phyloP scores from a whole-genome alignment of 2,797 vertebrate genomes.

The Crenuchus spilurus region DNA sequence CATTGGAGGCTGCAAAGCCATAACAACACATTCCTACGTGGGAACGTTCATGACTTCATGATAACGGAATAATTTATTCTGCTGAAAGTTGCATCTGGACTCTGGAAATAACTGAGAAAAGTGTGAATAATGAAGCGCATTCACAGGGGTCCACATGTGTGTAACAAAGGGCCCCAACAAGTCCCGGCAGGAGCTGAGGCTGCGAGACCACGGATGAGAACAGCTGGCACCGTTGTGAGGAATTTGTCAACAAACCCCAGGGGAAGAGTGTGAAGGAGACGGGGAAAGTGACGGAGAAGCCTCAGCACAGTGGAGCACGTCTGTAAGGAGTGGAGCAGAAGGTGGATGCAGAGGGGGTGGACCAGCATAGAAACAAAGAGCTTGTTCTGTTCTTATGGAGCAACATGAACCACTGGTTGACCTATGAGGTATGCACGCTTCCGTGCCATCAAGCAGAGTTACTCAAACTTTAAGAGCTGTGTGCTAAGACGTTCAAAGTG shows the following conservation, averaged over 20 bases:
- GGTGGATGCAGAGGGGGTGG: not conserved
- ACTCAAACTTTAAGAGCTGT: not conserved
- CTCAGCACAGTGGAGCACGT: not conserved
- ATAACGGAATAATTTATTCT: too few species aligned
- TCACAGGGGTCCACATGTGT: too few species aligned
- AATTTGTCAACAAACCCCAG: slow-evolving; percentile 69
- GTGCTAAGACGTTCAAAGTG: too few species aligned
- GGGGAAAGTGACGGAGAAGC: slow-evolving; percentile 21
- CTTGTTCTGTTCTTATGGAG: slow-evolving; percentile 60
- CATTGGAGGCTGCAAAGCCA: too few species aligned
- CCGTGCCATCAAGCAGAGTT: not conserved
- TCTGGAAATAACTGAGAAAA: too few species aligned
- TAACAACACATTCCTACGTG: too few species aligned
- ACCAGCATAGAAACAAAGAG: slow-evolving; percentile 63
- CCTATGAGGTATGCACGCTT: slow-evolving; percentile 5
- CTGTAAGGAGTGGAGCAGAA: not conserved
- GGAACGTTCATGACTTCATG: too few species aligned
- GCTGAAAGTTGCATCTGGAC: too few species aligned
- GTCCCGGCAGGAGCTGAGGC: not conserved
- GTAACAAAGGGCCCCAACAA: too few species aligned
- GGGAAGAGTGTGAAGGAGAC: slow-evolving; percentile 7
- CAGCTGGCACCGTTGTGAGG: slow-evolving; percentile 63
- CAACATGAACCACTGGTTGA: slow-evolving; percentile 37
- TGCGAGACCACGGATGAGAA: slow-evolving; percentile 24
- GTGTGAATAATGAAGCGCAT: too few species aligned